Percentiles rank a stretch among this genome's conserved stretches.
These are phyloP conservation scores for Ptilodon capucinus DNA, from an alignment of 2,888 invertebrate species.

Conservation along the genomic window DNA sequence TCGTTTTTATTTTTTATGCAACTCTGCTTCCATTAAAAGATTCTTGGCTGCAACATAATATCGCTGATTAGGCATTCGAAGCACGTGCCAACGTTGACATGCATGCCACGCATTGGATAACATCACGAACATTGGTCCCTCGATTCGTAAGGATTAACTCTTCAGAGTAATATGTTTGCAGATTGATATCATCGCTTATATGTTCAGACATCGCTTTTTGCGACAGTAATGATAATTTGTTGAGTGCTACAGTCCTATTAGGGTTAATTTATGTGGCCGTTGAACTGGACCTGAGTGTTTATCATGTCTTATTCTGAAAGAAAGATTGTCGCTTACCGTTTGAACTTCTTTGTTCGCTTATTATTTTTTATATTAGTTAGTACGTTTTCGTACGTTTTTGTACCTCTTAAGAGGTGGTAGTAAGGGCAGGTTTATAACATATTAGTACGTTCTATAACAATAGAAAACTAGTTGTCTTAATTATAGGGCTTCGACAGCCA, in stretches of 20 bases:
- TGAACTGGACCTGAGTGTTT: not conserved
- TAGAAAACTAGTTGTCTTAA: too few relatives aligned
- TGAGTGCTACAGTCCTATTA: not conserved
- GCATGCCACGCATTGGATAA: conserved; percentile 54
- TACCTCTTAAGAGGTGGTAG: too few relatives aligned
- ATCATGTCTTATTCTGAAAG: not conserved
- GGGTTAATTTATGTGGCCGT: not conserved
- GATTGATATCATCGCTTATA: conserved; percentile 7
- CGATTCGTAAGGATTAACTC: conserved; percentile 31
- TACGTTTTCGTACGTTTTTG: too few relatives aligned
- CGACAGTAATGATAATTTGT: not conserved
- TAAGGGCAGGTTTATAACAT: too few relatives aligned
- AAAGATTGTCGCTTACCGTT: not conserved
- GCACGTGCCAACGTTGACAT: conserved; percentile 53
- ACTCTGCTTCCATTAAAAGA: conserved; percentile 8
- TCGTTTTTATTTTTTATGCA: not conserved
- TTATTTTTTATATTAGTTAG: too few relatives aligned
- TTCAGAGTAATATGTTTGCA: not conserved
- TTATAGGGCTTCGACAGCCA: too few relatives aligned
- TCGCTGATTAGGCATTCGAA: conserved; percentile 43
- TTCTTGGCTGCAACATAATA: conserved; percentile 47
- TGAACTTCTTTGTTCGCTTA: too few relatives aligned
- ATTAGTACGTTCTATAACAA: too few relatives aligned
- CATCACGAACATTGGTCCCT: conserved; percentile 44
- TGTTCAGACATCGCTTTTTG: not conserved